Base-by-base conservation (phyloP, 92 coral and sea anemone genomes). In the Heliopora coerulea region DNA sequence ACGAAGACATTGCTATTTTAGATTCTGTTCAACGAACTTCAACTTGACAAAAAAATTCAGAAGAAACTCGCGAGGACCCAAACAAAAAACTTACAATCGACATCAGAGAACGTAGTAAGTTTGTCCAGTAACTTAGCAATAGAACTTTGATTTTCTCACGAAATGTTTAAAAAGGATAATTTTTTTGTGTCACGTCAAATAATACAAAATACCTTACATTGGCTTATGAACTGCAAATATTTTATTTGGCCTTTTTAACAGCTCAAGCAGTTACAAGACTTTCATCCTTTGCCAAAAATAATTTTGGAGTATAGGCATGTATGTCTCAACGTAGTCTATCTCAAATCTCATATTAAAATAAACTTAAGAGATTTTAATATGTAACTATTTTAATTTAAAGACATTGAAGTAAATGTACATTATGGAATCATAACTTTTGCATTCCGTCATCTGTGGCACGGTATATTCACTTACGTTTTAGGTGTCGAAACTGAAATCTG, bases 271-370 rank as follows among this genome's bases (percentile, higher is more conserved):
- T 87, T 91, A 11, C 90, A 89, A 62, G 90, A 91, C 21, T 80
- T 89, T 54, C 97, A 91, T 72, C 88, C 97, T 21, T 63, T 91
- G 63, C 97, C 97, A n/a, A 89, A 78, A 65, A 80, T 89, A 30
- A 85, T 91, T 20, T 84, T 91, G 67, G 89, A 91, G 63, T 91
- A 89, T 78, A 79, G 97, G 35, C 96, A 90, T 80, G 96, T 89
- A 79, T 33, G 83, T 27, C 14, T 24, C 6, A 29, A 20, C 9
- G n/a, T n/a, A n/a, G n/a, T n/a, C n/a, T n/a, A n/a, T n/a, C n/a
- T n/a, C n/a, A n/a, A n/a, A n/a, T n/a, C n/a, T n/a, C n/a, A n/a
- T n/a, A n/a, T n/a, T n/a, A n/a, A n/a, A n/a, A n/a, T n/a, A n/a
- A n/a, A n/a, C n/a, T n/a, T n/a, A n/a, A n/a, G n/a, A n/a, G n/a